Evolutionary conservation across 2,113 vertebrate genomes (phyloP).

Genomic region (Sylvia atricapilla): DNA sequence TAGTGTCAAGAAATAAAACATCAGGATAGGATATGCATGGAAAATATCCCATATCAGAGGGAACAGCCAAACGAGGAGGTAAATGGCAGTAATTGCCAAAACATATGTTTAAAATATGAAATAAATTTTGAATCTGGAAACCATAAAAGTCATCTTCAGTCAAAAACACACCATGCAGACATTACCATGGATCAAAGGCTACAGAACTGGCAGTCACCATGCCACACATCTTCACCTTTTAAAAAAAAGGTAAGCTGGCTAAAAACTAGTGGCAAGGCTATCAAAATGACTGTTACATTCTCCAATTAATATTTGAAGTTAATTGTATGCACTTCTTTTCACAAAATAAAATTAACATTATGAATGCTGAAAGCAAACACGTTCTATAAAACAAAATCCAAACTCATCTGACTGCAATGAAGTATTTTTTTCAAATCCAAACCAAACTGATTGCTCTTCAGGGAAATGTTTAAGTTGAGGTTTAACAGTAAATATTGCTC

Average conservation of each 20-base stretch:
- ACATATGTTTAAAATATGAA: background rate
- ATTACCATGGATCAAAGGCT: background rate
- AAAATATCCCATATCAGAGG: slow-evolving; percentile 22
- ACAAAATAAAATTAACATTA: background rate
- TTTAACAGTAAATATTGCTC: background rate
- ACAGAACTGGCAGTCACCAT: background rate
- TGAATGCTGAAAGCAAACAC: background rate
- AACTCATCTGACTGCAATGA: background rate
- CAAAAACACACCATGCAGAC: background rate
- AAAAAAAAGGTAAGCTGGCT: background rate
- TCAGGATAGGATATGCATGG: slow-evolving; percentile 8
- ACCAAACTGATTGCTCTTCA: background rate
- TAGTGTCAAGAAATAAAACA: slow-evolving; percentile 30
- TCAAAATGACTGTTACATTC: background rate
- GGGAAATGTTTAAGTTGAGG: background rate
- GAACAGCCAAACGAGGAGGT: slow-evolving; percentile 7
- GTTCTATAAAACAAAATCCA: background rate
- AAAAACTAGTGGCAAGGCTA: background rate
- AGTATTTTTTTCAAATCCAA: background rate
- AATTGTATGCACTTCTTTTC: background rate
- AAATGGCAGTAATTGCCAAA: slow-evolving; percentile 22
- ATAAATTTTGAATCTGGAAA: slow-evolving; percentile 39
- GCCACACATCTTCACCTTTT: background rate
- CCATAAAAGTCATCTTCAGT: background rate
- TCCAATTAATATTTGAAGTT: background rate